Evolutionary conservation across 2,113 vertebrate genomes (phyloP), one percentile per base, ranked within the genome.

Genomic region (Crotalus horridus): DNA sequence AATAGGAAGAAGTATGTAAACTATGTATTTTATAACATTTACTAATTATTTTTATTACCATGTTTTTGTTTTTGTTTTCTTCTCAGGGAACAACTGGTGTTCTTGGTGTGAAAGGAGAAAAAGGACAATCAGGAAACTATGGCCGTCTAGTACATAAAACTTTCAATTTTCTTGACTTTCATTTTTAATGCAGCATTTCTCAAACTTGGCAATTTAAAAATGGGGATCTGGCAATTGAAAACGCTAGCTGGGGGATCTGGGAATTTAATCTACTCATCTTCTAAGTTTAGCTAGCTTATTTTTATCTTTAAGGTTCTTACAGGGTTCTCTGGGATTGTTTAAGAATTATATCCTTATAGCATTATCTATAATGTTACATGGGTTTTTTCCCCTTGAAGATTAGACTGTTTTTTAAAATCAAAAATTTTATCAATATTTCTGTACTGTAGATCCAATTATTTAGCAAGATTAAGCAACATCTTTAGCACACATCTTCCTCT

Each of bases 71-170:
- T 0, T 20, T 43, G 43, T 4, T 1, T 46, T 74, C 93, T 59
- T 56, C 92, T 59, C 93, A 96, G 94, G 94, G 95, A 56, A 55
- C 90, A 91, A 94, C 92, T 92, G 95, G 96, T 91, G 93, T 95
- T 91, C 26, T 43, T 4, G 95, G 96, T 88, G 2, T 53, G 87
- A 97, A 96, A 95, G 97, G 97, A 95, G 91, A 94, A 33, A 95
- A 86, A 88, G 96, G 95, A 90, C 24, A 5, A 29, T 2, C 93
- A 55, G 96, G 96, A 95, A 92, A 0, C 55, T 94, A 95, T 95
- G 95, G 94, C 17, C 93, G 88, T 55, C 88, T 93, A 96, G 96
- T 97, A 97, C 11, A 6, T 74, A 33, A 33, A n/a, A 74, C 11
- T 33, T 74, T 17, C 13, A 92, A 89, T 89, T 26, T 3, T 26